Base-by-base conservation (phyloP, 2,888 invertebrate genomes). In the Amiota communis region DNA sequence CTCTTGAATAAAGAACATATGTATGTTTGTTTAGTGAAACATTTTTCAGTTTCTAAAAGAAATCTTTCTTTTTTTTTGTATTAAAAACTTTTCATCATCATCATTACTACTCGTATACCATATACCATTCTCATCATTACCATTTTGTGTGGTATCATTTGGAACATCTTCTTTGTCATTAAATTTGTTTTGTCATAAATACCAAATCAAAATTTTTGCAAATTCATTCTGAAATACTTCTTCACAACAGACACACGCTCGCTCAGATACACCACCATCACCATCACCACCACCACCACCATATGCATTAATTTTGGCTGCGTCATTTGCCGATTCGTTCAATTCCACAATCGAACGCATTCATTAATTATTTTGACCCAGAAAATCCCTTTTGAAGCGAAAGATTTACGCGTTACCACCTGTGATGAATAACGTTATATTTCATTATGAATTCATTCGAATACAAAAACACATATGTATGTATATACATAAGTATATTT, bases 401-500 rank as follows among this genome's bases (percentile, higher is more conserved):
- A 6, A 36, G 67, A 59, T 51, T 61, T 49, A 61, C 67, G 67
- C 67, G 67, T 67, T 85, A 85, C 84, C 86, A 86, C 84, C 84
- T 85, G 84, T 84, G 84, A 86, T 85, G 84, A 83, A 85, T 82
- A 84, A 84, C 86, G 82, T 86, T 83, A 84, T 81, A 86, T 86
- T 84, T 76, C 76, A 74, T 6, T 53, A 47, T 70, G 57, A 67
- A 15, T 17, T 17, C 20, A 36, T 36, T 36, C 8, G 36, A 36
- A 36, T 36, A 36, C 36, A 6, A 36, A 36, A 36, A 36, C 36
- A 36, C 36, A 36, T 23, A 23, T 23, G n/a, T n/a, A n/a, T n/a
- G n/a, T n/a, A n/a, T 23, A 23, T 23, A 36, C 36, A 36, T 36
- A 36, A 6, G 36, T 36, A 36, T 36, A 36, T 36, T 36, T 36